These are phyloP conservation scores for Papilio glaucus DNA, from an alignment of 1,140 invertebrate species.

Conservation along the genomic window DNA sequence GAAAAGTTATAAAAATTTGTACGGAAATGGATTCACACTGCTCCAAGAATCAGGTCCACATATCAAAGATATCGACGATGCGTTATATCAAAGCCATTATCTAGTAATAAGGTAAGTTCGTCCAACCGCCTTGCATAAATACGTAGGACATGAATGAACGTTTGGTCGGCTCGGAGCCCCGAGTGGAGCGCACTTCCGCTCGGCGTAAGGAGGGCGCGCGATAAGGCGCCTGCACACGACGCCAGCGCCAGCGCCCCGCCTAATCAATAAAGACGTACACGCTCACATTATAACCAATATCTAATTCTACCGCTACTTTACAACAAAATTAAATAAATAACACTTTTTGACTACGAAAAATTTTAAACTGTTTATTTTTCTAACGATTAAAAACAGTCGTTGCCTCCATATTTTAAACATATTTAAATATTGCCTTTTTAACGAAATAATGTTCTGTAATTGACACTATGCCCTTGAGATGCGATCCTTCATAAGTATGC, in stretches of 20 bases:
- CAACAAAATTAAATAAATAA: not conserved
- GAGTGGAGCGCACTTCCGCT: constrained; percentile 62
- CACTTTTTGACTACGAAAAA: not conserved
- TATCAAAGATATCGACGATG: not conserved
- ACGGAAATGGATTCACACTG: not conserved
- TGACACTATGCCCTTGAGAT: too few species aligned
- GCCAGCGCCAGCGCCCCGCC: not conserved
- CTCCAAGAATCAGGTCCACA: not conserved
- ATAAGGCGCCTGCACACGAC: constrained; percentile 55
- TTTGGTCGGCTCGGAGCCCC: constrained; percentile 45
- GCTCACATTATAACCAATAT: not conserved
- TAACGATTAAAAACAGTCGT: too few species aligned
- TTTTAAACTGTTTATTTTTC: too few species aligned
- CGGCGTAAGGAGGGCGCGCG: constrained; percentile 69
- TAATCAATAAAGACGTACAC: constrained; percentile 7
- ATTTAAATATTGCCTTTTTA: too few species aligned
- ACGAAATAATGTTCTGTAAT: too few species aligned
- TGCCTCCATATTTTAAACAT: too few species aligned
- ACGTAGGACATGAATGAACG: constrained; percentile 74
- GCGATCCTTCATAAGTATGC: too few species aligned
- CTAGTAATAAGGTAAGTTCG: constrained; percentile 50
- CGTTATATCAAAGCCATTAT: constrained; percentile 24
- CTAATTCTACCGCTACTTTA: not conserved
- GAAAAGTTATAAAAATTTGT: too few species aligned
- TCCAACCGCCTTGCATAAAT: constrained; percentile 62